phyloP scores from a whole-genome alignment of 2,888 invertebrate genomes.

The Buathra laborator region DNA sequence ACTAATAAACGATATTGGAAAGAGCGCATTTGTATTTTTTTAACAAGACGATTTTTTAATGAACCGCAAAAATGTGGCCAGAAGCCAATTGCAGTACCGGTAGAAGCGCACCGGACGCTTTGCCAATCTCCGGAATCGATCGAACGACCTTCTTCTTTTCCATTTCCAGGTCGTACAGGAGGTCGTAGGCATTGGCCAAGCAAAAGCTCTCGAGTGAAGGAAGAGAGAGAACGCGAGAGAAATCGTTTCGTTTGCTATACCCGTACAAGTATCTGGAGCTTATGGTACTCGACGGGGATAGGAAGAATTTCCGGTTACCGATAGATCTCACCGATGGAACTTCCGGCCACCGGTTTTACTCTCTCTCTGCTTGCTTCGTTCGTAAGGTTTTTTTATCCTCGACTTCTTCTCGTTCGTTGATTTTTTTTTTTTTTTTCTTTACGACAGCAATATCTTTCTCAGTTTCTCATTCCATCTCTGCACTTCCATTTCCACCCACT shows the following conservation, averaged over 20 bases:
- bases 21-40: slow-evolving; percentile 6
- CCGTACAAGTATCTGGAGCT: slow-evolving; percentile 40
- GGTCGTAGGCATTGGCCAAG: slow-evolving; percentile 28
- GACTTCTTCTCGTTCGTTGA: slow-evolving; percentile 20
- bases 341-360: slow-evolving; percentile 63
- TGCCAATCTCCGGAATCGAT: slow-evolving; percentile 67
- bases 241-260: slow-evolving; percentile 35
- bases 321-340: slow-evolving; percentile 64
- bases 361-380: slow-evolving; percentile 21
- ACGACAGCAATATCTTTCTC: slow-evolving; percentile 47
- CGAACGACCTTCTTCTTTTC: slow-evolving; percentile 63
- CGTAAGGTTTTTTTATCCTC: slow-evolving; percentile 18
- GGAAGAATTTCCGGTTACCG: slow-evolving; percentile 67
- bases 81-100: slow-evolving; percentile 74
- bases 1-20: background rate
- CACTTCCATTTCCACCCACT: slow-evolving; percentile 17
- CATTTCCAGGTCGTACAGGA: slow-evolving; percentile 63
- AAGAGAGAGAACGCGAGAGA: slow-evolving; percentile 10
- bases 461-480: slow-evolving; percentile 34
- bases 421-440: background rate
- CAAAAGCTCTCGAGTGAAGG: slow-evolving; percentile 25
- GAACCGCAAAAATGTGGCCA: slow-evolving; percentile 68
- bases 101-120: slow-evolving; percentile 58
- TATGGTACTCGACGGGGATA: slow-evolving; percentile 48
- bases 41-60: slow-evolving; percentile 24